phyloP scores from a whole-genome alignment of 2,888 invertebrate species.

The Argyresthia goedartella region DNA sequence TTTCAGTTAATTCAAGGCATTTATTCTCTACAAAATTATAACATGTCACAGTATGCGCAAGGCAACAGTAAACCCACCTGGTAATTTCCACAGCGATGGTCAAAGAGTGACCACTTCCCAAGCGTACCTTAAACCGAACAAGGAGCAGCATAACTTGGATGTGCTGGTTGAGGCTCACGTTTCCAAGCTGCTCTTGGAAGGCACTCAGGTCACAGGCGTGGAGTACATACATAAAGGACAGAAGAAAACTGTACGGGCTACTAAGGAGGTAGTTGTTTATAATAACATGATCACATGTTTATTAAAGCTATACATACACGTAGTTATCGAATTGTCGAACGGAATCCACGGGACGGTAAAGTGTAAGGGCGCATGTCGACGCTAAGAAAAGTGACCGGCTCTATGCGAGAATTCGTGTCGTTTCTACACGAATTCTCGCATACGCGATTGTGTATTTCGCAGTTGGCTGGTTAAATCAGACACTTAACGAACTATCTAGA shows the following conservation, averaged over 20 bases:
- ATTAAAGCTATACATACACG: background rate
- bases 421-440: no score
- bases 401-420: no score
- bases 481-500: no score
- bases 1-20: no score
- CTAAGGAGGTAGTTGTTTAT: constrained; percentile 51
- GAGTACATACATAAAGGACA: constrained; percentile 57
- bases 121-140: constrained; percentile 56
- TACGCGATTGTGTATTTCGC: no score
- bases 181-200: constrained; percentile 61
- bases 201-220: constrained; percentile 58
- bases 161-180: constrained; percentile 70
- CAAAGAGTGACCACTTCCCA: constrained; percentile 71
- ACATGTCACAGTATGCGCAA: no score
- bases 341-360: no score
- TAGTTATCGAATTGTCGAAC: background rate
- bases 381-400: no score
- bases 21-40: no score
- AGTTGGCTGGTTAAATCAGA: no score
- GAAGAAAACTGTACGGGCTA: constrained; percentile 40
- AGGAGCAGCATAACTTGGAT: constrained; percentile 66
- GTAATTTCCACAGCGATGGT: constrained; percentile 37
- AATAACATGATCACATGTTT: background rate
- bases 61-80: no score
- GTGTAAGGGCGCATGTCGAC: no score